A percentile compares a stretch with the other conserved stretches of the same genome.
Conservation (phyloP, 2,888 invertebrate species). For the Girardia tigrina region DNA sequence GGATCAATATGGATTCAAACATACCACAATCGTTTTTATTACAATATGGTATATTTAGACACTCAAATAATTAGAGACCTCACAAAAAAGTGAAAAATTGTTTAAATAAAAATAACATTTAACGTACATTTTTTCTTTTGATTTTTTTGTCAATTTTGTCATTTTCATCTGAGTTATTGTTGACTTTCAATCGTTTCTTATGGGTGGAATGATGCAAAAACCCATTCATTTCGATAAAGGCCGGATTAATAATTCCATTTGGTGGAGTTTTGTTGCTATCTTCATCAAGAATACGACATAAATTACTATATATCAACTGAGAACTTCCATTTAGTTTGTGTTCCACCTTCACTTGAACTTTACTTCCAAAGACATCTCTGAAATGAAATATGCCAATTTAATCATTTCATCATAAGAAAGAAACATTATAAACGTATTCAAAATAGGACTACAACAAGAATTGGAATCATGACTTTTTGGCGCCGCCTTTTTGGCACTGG, state of each 20-base stretch:
- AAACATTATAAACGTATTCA: too few relatives aligned
- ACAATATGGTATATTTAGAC: too few relatives aligned
- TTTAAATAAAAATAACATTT: too few relatives aligned
- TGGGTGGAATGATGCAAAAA: not conserved
- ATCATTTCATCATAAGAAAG: not conserved
- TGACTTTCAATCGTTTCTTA: not conserved
- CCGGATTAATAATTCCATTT: not conserved
- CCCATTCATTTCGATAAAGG: not conserved
- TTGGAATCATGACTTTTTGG: too few relatives aligned
- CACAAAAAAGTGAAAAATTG: too few relatives aligned
- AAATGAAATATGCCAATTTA: not conserved
- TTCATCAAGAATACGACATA: not conserved
- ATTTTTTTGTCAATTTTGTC: not conserved
- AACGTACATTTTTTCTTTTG: too few relatives aligned
- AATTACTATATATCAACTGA: conserved; percentile 7
- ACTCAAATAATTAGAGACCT: too few relatives aligned
- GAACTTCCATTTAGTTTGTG: not conserved
- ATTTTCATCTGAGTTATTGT: not conserved
- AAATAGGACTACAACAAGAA: too few relatives aligned
- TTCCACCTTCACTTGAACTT: not conserved
- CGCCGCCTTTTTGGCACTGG: too few relatives aligned
- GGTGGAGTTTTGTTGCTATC: not conserved
- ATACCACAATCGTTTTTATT: too few relatives aligned
- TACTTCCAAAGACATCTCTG: conserved; percentile 19
- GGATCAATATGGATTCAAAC: too few relatives aligned